Conservation (phyloP, 2,888 invertebrate species). For the Drosophila limbata region DNA sequence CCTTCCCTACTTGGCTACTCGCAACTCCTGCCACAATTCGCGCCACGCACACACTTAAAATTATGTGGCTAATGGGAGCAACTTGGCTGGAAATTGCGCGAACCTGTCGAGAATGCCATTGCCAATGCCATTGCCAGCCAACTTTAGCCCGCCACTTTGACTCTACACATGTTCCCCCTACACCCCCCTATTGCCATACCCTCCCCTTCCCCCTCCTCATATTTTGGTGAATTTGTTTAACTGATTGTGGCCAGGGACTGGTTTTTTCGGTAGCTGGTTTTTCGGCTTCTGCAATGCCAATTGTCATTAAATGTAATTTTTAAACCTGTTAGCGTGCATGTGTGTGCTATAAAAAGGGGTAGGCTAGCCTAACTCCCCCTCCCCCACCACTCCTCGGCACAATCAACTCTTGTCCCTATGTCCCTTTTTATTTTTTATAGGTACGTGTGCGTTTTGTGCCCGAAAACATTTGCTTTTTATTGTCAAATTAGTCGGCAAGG, state of each 20-base stretch:
- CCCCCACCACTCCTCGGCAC: neutral
- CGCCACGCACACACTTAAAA: constrained; percentile 79
- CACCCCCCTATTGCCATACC: neutral
- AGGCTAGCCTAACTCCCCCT: constrained; percentile 22
- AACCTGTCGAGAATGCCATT: constrained; percentile 61
- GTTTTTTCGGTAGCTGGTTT: constrained; percentile 22
- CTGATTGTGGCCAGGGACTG: constrained; percentile 51
- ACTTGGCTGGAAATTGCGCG: constrained; percentile 80
- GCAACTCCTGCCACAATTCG: constrained; percentile 28
- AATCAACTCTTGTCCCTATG: constrained; percentile 5
- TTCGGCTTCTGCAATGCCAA: constrained; percentile 55
- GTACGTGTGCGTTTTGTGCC: constrained; percentile 39
- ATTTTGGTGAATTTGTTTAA: constrained; percentile 48
- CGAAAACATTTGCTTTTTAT: constrained; percentile 68
- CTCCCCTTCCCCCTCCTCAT: neutral
- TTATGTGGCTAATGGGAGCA: constrained; percentile 81
- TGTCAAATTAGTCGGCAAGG: constrained; percentile 77
- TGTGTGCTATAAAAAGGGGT: constrained; percentile 73
- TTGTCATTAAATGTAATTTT: constrained; percentile 80
- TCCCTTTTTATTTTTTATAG: constrained; percentile 38
- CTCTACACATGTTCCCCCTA: constrained; percentile 55
- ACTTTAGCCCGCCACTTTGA: constrained; percentile 48
- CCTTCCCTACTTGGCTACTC: neutral
- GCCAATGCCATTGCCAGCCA: constrained; percentile 36
- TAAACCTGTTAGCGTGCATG: constrained; percentile 76